These are phyloP conservation scores for Spermophilus dauricus DNA, from an alignment of 2,113 vertebrate genomes.

Conservation along the genomic window DNA sequence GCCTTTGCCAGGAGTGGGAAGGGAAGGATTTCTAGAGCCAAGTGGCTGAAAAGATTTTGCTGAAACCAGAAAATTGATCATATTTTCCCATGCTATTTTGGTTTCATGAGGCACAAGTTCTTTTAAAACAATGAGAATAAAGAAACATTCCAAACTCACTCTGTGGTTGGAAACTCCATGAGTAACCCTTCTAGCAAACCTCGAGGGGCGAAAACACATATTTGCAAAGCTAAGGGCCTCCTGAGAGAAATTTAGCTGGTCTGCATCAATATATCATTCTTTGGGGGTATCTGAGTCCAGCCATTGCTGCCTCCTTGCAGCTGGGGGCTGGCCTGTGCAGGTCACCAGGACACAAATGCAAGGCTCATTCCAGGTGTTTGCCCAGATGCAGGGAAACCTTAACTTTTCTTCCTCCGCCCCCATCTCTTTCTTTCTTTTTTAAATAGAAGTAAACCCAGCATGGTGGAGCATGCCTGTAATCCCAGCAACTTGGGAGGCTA, in stretches of 20 bases:
- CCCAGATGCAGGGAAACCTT: conserved; percentile 22
- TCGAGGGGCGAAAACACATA: conserved; percentile 44
- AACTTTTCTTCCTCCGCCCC: neutral
- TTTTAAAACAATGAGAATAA: conserved; percentile 76
- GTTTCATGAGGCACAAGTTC: conserved; percentile 65
- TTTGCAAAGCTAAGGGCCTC: neutral
- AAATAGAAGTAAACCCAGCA: neutral
- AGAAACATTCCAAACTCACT: conserved; percentile 70
- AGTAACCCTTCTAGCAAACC: conserved; percentile 70
- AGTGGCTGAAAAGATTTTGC: conserved; percentile 68
- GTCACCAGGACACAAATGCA: neutral
- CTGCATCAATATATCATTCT: conserved; percentile 33
- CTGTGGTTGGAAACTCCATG: conserved; percentile 80
- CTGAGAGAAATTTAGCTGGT: conserved; percentile 45
- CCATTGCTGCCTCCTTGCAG: neutral
- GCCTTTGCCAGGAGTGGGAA: conserved; percentile 27
- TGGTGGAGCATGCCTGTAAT: no score
- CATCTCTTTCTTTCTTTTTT: neutral
- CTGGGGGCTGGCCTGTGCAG: neutral
- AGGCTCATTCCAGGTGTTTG: neutral
- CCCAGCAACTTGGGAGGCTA: no score
- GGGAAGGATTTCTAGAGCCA: conserved; percentile 56
- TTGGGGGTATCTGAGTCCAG: neutral
- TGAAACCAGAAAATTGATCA: conserved; percentile 69
- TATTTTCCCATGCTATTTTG: conserved; percentile 78